These are phyloP conservation scores for Drosophila fulvimacula DNA, from an alignment of 2,888 invertebrate genomes.

Conservation along the genomic window DNA sequence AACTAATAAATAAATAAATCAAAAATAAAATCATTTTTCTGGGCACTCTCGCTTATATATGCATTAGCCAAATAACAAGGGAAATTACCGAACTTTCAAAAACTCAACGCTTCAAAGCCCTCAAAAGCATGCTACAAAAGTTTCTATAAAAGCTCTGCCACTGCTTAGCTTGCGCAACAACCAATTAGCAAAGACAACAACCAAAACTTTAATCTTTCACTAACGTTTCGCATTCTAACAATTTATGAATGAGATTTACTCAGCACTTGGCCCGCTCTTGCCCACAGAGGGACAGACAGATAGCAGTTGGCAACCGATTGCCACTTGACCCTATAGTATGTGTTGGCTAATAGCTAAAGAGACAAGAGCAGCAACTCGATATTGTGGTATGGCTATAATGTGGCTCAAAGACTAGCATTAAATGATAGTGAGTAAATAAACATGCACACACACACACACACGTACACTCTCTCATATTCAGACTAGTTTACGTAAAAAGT, in stretches of 20 bases:
- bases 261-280: slow-evolving; percentile 9
- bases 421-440: slow-evolving; percentile 72
- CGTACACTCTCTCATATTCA: slow-evolving; percentile 23
- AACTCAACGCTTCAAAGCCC: background rate
- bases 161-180: background rate
- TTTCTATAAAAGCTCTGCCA: background rate
- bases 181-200: background rate
- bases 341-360: slow-evolving; percentile 63
- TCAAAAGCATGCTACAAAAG: slow-evolving; percentile 5
- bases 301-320: slow-evolving; percentile 24
- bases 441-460: slow-evolving; percentile 14
- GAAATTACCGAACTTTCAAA: background rate
- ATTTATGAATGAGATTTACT: slow-evolving; percentile 70
- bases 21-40: no score
- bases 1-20: no score
- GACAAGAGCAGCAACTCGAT: slow-evolving; percentile 44
- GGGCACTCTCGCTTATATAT: no score
- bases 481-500: slow-evolving; percentile 71
- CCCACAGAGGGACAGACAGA: slow-evolving; percentile 11
- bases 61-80: no score
- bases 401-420: slow-evolving; percentile 50
- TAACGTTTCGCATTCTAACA: slow-evolving; percentile 16
- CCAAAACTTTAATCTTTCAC: background rate
- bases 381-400: slow-evolving; percentile 29
- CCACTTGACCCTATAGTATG: slow-evolving; percentile 64